Evolutionary conservation across 2,113 vertebrate genomes (phyloP).

Genomic region (Cephalopholis sonnerati): DNA sequence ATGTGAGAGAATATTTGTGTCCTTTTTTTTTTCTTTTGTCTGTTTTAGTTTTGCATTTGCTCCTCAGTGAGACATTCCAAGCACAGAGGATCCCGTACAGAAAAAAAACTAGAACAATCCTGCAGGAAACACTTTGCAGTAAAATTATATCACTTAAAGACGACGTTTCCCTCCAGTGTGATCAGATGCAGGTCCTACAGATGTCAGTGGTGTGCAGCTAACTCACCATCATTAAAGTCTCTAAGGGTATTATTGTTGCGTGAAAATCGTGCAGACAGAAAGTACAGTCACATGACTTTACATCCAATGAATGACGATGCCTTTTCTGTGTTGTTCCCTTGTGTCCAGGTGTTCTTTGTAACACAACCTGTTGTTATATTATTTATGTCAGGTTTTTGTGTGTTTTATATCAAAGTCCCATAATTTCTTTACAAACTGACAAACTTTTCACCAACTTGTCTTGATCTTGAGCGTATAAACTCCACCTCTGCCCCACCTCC

Average conservation of each 20-base stretch:
- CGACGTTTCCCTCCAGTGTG: background rate
- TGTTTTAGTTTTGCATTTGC: slow-evolving; percentile 15
- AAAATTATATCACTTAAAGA: background rate
- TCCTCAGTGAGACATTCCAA: slow-evolving; percentile 52
- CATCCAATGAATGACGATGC: background rate
- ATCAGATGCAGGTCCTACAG: background rate
- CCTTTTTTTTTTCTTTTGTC: background rate
- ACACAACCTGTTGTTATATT: background rate
- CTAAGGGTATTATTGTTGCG: background rate
- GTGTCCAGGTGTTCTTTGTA: background rate
- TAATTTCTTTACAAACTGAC: no score
- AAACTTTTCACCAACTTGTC: background rate
- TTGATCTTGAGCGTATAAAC: background rate
- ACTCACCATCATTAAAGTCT: background rate
- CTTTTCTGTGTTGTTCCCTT: background rate
- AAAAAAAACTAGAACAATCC: background rate
- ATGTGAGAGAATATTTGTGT: slow-evolving; percentile 34
- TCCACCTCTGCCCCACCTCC: background rate
- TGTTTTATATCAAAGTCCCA: background rate
- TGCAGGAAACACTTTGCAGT: background rate
- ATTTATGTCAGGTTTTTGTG: background rate
- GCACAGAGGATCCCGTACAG: slow-evolving; percentile 26
- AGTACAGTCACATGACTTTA: background rate
- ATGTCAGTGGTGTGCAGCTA: background rate
- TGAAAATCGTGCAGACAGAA: background rate